Evolutionary conservation across 2,888 invertebrate genomes (phyloP).

Genomic region (Ptilodon capucinus): DNA sequence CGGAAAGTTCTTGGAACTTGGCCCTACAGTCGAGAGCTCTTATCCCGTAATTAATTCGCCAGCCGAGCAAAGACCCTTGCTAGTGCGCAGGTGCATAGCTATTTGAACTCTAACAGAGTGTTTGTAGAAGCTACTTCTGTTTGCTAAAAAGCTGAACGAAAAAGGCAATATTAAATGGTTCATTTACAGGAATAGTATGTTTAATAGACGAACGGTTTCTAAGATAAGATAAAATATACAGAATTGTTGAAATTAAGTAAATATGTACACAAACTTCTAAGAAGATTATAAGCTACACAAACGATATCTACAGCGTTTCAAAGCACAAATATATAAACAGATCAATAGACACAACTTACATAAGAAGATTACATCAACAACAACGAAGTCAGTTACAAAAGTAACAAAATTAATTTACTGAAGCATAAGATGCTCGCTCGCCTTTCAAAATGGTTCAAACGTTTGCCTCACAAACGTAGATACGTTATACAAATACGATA

Average conservation of each 20-base stretch:
- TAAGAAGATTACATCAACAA: neutral
- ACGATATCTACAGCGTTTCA: no score
- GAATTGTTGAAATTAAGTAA: no score
- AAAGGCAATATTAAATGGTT: constrained; percentile 13
- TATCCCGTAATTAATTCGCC: constrained; percentile 49
- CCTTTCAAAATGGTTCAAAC: neutral
- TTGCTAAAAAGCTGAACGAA: constrained; percentile 10
- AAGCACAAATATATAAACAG: neutral
- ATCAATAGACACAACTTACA: neutral
- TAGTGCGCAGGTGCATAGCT: neutral
- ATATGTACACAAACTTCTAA: no score
- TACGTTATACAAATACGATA: neutral
- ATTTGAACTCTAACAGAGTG: constrained; percentile 11
- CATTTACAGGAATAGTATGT: constrained; percentile 13
- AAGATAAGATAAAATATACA: no score
- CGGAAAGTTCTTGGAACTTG: constrained; percentile 63
- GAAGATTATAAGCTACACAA: no score
- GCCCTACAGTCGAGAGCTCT: constrained; percentile 48
- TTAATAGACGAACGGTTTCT: no score
- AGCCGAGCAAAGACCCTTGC: constrained; percentile 16
- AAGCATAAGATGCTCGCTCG: neutral
- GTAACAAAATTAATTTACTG: neutral
- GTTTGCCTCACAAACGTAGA: neutral
- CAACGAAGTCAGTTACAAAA: neutral
- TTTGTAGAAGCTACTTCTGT: constrained; percentile 10